Evolutionary conservation across 2,113 vertebrate species (phyloP), one percentile per base, ranked within the genome.

Genomic region (Neolamprologus tretocephalus): DNA sequence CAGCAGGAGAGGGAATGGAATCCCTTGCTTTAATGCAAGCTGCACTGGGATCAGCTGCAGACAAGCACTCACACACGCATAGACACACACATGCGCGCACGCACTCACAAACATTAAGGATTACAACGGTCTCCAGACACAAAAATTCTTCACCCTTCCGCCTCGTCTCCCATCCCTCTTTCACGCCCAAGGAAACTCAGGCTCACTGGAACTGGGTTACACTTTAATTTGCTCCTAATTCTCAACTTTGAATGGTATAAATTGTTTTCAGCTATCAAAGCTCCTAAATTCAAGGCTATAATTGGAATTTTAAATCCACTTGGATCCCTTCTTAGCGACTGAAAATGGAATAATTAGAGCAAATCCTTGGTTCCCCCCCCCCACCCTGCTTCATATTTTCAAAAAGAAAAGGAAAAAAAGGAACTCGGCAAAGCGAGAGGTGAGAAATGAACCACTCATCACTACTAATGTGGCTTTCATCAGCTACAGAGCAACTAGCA

Each of bases 221-320:
- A 85, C 85, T 91, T 93, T 94, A 89, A 95, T 94, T 93, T 93
- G 88, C 94, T 88, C 91, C 90, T 94, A 94, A 91, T 94, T 94
- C 92, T 89, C 85, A 93, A 91, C 93, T 93, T 89, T 93, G 85
- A 95, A 95, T 89, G 92, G 82, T 86, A 89, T 84, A 91, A 94
- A 95, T 94, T 94, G 92, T 95, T 93, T 94, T 93, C 85, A 89
- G 89, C 93, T 83, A 93, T 92, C 87, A 92, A 91, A 94, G 90
- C 91, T 71, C 82, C 88, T 81, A 82, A 93, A 93, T 92, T 90
- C 81, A 66, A 87, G 81, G 90, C 91, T 94, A 90, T 94, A 95
- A 95, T 94, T 95, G 93, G 89, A 93, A 93, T 94, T 93, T 92
- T 84, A 92, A 93, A 93, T 93, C 93, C 92, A 85, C 87, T 85